Evolutionary conservation across 2,113 vertebrate genomes (phyloP).

Genomic region (Paedocypris sp.): DNA sequence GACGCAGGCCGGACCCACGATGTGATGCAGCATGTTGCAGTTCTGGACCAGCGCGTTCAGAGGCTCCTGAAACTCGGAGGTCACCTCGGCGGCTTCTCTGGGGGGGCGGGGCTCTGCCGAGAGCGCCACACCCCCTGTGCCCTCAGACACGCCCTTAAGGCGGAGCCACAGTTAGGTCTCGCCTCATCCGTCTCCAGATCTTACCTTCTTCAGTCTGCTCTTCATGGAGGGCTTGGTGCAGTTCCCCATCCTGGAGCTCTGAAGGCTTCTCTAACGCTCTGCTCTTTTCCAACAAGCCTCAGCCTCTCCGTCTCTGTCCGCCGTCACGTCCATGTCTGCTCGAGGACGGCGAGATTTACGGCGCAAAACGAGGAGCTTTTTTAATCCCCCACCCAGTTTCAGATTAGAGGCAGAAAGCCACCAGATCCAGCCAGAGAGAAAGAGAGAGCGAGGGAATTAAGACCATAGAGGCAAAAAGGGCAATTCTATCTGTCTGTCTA

Average conservation of each 20-base stretch:
- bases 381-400: constrained; percentile 45
- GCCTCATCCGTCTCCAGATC: no score
- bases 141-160: constrained; percentile 22
- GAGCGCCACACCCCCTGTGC: constrained; percentile 5
- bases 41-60: constrained; percentile 51
- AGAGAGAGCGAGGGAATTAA: background rate
- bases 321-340: no score
- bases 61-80: constrained; percentile 33
- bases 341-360: constrained; percentile 44
- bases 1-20: constrained; percentile 70
- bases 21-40: constrained; percentile 62
- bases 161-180: constrained; percentile 13
- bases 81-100: constrained; percentile 7
- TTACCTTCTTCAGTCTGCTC: constrained; percentile 55
- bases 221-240: constrained; percentile 52
- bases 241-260: constrained; percentile 53
- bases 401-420: constrained; percentile 47
- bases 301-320: no score
- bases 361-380: constrained; percentile 28
- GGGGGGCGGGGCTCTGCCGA: background rate
- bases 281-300: no score
- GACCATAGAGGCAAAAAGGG: background rate
- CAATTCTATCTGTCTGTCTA: no score
- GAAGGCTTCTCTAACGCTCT: background rate
- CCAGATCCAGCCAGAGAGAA: constrained; percentile 11